Evolutionary conservation across 2,888 invertebrate species (phyloP).

Genomic region (Cloeon dipterum): DNA sequence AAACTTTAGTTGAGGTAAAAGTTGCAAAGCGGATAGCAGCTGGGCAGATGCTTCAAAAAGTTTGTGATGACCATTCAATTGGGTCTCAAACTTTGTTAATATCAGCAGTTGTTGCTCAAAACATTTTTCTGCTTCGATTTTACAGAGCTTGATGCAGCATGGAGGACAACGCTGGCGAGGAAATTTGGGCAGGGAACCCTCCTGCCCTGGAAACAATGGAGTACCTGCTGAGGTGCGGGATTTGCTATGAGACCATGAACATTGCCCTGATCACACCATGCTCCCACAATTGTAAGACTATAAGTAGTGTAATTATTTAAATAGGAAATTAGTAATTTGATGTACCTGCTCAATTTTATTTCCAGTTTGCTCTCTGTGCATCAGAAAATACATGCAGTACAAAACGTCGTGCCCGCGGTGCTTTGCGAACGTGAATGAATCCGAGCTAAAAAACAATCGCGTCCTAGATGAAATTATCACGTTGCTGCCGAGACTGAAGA

Average conservation of each 20-base stretch:
- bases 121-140: no score
- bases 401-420: slow-evolving; percentile 25
- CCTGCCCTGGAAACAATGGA: no score
- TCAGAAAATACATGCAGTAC: slow-evolving; percentile 23
- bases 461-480: slow-evolving; percentile 19
- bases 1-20: no score
- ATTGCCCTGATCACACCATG: slow-evolving; percentile 24
- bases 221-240: slow-evolving; percentile 20
- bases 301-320: not conserved
- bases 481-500: not conserved
- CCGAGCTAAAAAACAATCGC: slow-evolving; percentile 22
- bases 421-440: slow-evolving; percentile 20
- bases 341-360: slow-evolving; percentile 4
- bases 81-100: no score
- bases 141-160: no score
- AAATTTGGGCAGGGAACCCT: no score
- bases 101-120: no score
- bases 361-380: slow-evolving; percentile 26
- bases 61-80: no score
- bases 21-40: no score
- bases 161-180: no score
- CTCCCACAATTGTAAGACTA: slow-evolving; percentile 24
- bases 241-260: slow-evolving; percentile 25
- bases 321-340: slow-evolving; percentile 1
- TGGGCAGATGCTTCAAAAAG: no score